Percentiles rank a stretch among this genome's conserved stretches.
These are phyloP conservation scores for Neosilurus mollespiculum DNA, from an alignment of 2,797 vertebrate species.

Conservation along the genomic window DNA sequence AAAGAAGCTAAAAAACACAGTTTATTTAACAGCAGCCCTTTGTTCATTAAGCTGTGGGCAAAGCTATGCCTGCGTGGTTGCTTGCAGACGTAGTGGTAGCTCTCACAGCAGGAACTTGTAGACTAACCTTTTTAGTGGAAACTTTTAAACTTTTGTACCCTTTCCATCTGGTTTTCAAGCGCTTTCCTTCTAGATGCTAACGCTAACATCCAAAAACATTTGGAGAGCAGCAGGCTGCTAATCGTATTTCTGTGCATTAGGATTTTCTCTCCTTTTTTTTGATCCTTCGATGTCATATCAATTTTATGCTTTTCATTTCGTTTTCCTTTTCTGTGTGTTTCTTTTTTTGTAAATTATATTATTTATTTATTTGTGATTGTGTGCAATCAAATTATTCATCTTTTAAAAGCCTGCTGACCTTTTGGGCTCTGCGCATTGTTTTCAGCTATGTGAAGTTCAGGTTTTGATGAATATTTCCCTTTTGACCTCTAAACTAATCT, in stretches of 20 bases:
- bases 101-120: not conserved
- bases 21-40: not conserved
- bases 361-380: too few species aligned
- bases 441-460: slow-evolving; percentile 17
- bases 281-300: not conserved
- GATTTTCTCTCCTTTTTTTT: not conserved
- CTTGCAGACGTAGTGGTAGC: not conserved
- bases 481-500: slow-evolving; percentile 33
- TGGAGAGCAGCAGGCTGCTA: slow-evolving; percentile 15
- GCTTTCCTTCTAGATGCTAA: not conserved
- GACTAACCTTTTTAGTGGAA: not conserved
- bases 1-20: not conserved
- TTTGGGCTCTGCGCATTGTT: slow-evolving; percentile 37
- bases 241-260: slow-evolving; percentile 1
- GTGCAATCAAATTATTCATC: not conserved
- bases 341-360: too few species aligned
- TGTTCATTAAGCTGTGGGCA: slow-evolving; percentile 5
- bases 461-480: slow-evolving; percentile 21
- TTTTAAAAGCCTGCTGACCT: slow-evolving; percentile 42
- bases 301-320: too few species aligned
- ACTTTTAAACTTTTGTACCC: not conserved
- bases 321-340: too few species aligned
- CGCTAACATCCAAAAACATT: not conserved
- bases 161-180: not conserved
- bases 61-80: not conserved